Evolutionary conservation across 2,797 vertebrate species (phyloP), one percentile per base, ranked within the genome.

Genomic region (Leptodactylus fallax): DNA sequence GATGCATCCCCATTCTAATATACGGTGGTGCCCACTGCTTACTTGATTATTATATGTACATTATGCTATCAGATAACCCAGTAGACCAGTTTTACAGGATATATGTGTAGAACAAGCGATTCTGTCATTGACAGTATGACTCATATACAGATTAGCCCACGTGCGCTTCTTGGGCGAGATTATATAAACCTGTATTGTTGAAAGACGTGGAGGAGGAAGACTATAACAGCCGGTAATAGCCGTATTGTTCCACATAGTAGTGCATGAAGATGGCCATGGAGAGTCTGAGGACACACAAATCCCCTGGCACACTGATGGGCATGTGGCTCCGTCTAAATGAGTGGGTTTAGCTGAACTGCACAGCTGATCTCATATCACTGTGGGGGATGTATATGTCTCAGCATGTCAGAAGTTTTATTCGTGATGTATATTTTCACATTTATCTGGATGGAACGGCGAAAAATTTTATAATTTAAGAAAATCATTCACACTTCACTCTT

Each of bases 301-400:
- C 67, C 55, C 53, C 27, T 45, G 55, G 82, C 82, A 72, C 14
- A 16, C 10, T 58, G 36, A 63, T 74, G 12, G 25, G 3, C 25
- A 74, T 19, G 25, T n/a, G 53, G 56, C 55, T 16, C 27, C 47
- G 13, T 55, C 27, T 56, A 14, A 55, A n/a, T 12, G 65, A 69
- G 63, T 49, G 80, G 58, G 58, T 61, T 63, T 36, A 36, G 36
- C 36, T 36, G 36, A 36, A 47, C 77, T 16, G 79, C 79, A 53
- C 74, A 83, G 81, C 81, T 83, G 81, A 72, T 83, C 25, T 83
- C 81, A 12, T 17, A 10, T 36, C 1, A 19, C 51, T 72, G 16
- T 25, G 47, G 63, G 81, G 67, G 12, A 45, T 23, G 23, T 36
- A 45, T 23, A 5, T 45, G 81, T 58, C 69, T 55, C 19, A 16